These are phyloP conservation scores for Platysternon megacephalum DNA, from an alignment of 2,113 vertebrate species.

Conservation along the genomic window DNA sequence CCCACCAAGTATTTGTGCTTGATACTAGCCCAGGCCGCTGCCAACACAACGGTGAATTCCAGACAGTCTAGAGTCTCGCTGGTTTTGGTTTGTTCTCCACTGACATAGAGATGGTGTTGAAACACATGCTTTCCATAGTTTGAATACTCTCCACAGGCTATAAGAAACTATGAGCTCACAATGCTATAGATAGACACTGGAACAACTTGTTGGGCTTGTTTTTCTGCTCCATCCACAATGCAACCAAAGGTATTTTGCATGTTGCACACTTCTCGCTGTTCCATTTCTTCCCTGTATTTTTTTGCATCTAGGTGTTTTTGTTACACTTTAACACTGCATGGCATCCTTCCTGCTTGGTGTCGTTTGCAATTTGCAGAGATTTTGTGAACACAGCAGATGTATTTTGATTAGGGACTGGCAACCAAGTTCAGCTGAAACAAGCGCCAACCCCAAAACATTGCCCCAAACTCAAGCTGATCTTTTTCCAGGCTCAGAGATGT, in stretches of 20 bases:
- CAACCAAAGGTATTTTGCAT: conserved; percentile 19
- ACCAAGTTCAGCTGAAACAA: not conserved
- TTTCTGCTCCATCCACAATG: not conserved
- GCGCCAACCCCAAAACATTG: not conserved
- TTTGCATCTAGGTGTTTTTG: not conserved
- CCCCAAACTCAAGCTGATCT: rapidly evolving
- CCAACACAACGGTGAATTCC: rapidly evolving
- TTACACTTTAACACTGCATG: rapidly evolving
- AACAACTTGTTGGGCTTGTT: conserved; percentile 26
- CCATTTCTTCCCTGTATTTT: rapidly evolving
- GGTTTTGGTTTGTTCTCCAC: not conserved
- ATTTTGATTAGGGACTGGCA: not conserved
- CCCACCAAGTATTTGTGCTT: not conserved
- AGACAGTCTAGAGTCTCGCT: not conserved
- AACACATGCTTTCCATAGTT: conserved; percentile 47
- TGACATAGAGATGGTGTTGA: not conserved
- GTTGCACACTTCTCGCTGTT: not conserved
- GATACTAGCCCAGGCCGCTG: not conserved
- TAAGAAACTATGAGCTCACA: conserved; percentile 27
- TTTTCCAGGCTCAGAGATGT: rapidly evolving
- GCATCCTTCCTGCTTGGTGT: not conserved
- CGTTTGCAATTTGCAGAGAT: not conserved
- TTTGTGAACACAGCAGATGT: not conserved
- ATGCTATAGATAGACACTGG: conserved; percentile 44
- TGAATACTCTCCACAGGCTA: rapidly evolving